Percentiles rank a stretch among this genome's conserved stretches.
These are phyloP conservation scores for Passer montanus DNA, from an alignment of 2,113 vertebrate species.

Conservation along the genomic window DNA sequence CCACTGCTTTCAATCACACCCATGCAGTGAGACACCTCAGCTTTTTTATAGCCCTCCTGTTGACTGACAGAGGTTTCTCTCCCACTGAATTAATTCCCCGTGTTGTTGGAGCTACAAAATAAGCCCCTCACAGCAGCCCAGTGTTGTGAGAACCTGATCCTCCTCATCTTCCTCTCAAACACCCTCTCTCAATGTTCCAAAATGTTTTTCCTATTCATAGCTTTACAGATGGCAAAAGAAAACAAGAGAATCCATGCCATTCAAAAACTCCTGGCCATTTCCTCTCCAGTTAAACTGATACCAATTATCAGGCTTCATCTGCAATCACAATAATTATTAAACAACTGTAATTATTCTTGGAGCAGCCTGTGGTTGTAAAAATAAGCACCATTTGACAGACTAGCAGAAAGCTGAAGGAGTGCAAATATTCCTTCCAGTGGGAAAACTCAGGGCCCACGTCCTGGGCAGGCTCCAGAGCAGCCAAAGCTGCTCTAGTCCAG, in stretches of 20 bases:
- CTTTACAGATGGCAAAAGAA: background rate
- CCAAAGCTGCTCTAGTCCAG: rapidly evolving
- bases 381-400: background rate
- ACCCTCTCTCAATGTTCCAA: background rate
- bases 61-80: background rate
- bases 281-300: slow-evolving; percentile 50
- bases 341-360: slow-evolving; percentile 49
- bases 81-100: background rate
- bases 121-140: background rate
- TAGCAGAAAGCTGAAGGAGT: background rate
- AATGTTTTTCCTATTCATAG: background rate
- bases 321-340: slow-evolving; percentile 50
- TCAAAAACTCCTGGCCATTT: slow-evolving; percentile 50
- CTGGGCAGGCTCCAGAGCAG: background rate
- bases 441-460: background rate
- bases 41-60: background rate
- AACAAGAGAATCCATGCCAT: background rate
- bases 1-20: background rate
- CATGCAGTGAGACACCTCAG: background rate
- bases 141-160: background rate
- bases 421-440: background rate
- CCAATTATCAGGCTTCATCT: slow-evolving; percentile 9
- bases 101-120: background rate
- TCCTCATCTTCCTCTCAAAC: background rate
- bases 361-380: background rate